phyloP scores from a whole-genome alignment of 2,113 vertebrate species.

The Gallinago media region DNA sequence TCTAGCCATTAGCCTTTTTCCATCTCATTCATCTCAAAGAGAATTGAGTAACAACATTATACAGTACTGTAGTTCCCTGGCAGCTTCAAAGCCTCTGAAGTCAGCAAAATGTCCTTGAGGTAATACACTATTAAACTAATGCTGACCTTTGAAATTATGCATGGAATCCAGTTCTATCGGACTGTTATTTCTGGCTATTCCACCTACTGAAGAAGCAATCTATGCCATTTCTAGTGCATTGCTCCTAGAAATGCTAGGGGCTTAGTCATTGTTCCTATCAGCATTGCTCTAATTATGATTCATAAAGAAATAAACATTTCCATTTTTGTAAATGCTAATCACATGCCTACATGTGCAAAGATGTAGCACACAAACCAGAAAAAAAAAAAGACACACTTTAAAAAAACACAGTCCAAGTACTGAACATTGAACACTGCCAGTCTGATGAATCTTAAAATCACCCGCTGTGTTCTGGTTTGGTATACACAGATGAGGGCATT shows the following conservation, averaged over 20 bases:
- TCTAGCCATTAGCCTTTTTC: not conserved
- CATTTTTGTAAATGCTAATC: not conserved
- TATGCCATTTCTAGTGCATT: not conserved
- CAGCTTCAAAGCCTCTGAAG: not conserved
- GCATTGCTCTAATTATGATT: not conserved
- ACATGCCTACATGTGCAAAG: not conserved
- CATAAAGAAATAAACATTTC: not conserved
- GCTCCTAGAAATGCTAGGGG: not conserved
- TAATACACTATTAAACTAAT: not conserved
- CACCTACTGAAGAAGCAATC: not conserved
- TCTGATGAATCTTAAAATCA: slow-evolving; percentile 33
- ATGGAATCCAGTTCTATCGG: not conserved
- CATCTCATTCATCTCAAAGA: not conserved
- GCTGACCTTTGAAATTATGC: not conserved
- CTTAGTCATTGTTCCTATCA: not conserved
- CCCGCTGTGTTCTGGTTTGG: not conserved
- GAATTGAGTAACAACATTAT: not conserved
- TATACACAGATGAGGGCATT: slow-evolving; percentile 22
- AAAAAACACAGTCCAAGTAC: not conserved
- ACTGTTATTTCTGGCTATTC: not conserved
- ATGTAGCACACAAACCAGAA: not conserved
- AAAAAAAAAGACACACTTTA: not conserved
- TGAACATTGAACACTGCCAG: not conserved
- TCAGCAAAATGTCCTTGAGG: not conserved
- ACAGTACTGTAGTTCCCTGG: not conserved